phyloP scores from a whole-genome alignment of 2,888 invertebrate species.

The Euplexia lucipara region DNA sequence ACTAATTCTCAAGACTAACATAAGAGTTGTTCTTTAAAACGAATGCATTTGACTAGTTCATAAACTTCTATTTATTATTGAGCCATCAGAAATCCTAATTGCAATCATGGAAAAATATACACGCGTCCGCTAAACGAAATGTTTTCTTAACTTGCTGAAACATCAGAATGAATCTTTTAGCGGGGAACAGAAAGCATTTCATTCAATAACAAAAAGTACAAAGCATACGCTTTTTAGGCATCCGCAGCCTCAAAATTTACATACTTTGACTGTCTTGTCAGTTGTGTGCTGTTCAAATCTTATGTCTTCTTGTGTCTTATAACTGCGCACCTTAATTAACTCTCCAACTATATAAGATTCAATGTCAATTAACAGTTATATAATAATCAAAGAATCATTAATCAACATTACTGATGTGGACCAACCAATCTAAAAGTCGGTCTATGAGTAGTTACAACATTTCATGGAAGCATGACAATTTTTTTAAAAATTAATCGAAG shows the following conservation, averaged over 20 bases:
- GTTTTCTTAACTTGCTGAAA: slow-evolving; percentile 32
- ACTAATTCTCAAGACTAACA: slow-evolving; percentile 51
- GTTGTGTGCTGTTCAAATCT: slow-evolving; percentile 53
- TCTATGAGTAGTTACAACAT: slow-evolving; percentile 35
- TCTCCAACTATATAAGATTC: slow-evolving; percentile 25
- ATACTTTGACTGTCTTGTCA: slow-evolving; percentile 47
- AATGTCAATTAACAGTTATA: slow-evolving; percentile 38
- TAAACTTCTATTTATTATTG: slow-evolving; percentile 68
- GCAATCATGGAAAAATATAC: slow-evolving; percentile 57
- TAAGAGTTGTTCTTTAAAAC: slow-evolving; percentile 59
- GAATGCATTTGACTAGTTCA: slow-evolving; percentile 64
- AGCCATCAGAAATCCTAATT: slow-evolving; percentile 70
- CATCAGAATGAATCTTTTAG: slow-evolving; percentile 35
- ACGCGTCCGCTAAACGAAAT: slow-evolving; percentile 42
- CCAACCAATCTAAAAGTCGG: slow-evolving; percentile 40
- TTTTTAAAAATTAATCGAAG: slow-evolving; percentile 42
- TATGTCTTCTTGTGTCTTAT: slow-evolving; percentile 34
- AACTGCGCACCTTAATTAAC: slow-evolving; percentile 20
- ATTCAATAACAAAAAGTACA: slow-evolving; percentile 24
- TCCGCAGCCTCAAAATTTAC: slow-evolving; percentile 32
- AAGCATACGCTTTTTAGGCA: slow-evolving; percentile 40
- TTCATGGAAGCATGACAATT: slow-evolving; percentile 44
- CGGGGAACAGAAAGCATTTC: slow-evolving; percentile 29
- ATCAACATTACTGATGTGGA: slow-evolving; percentile 32
- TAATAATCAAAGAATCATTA: slow-evolving; percentile 31